Conservation (phyloP, 2,113 vertebrate genomes). For the Brevimyrus niger region DNA sequence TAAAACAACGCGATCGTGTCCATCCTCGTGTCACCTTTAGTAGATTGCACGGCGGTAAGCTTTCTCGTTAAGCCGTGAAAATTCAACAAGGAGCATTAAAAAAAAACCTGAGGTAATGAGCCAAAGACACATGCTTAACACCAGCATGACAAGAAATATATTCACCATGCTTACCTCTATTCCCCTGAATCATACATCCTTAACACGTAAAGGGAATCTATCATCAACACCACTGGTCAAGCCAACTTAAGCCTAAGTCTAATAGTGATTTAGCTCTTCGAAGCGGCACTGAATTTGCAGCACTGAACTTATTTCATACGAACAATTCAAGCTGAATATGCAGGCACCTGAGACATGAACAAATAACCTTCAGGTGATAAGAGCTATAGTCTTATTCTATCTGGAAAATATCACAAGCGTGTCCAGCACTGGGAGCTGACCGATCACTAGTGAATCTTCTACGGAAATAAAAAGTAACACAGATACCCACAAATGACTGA, state of each 20-base stretch:
- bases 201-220: neutral
- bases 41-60: neutral
- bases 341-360: neutral
- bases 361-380: neutral
- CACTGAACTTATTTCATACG: neutral
- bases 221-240: neutral
- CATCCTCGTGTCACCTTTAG: neutral
- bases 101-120: neutral
- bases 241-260: neutral
- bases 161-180: neutral
- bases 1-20: neutral
- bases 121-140: slow-evolving; percentile 7
- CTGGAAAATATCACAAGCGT: neutral
- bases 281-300: neutral
- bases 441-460: neutral
- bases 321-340: neutral
- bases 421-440: neutral
- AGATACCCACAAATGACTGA: neutral
- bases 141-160: neutral
- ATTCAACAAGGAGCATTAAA: neutral
- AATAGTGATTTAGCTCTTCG: neutral
- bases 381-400: neutral
- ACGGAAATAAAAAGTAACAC: neutral
- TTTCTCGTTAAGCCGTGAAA: neutral
- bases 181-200: neutral